Conservation (phyloP, 2,113 vertebrate species). For the Catharus fuscescens region DNA sequence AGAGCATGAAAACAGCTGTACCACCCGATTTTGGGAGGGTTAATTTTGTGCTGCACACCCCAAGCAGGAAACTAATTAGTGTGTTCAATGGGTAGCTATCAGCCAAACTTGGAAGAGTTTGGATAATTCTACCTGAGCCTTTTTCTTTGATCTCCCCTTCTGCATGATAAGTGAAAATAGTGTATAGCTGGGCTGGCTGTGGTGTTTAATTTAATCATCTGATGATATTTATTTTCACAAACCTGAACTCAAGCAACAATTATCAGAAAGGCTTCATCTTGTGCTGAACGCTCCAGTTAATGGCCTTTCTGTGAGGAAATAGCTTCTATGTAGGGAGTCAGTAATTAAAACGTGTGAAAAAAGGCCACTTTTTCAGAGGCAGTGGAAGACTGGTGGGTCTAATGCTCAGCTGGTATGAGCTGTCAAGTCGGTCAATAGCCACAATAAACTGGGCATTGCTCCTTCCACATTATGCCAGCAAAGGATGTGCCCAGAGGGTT, state of each 20-base stretch:
- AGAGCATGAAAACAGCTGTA: background rate
- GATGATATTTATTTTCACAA: conserved; percentile 60
- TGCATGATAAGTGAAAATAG: conserved; percentile 30
- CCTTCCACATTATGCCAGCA: background rate
- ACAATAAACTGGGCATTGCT: background rate
- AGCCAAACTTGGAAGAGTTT: conserved; percentile 20
- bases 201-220: conserved; percentile 68
- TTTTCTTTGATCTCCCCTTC: conserved; percentile 45
- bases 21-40: background rate
- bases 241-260: conserved; percentile 29
- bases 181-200: background rate
- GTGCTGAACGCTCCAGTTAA: background rate
- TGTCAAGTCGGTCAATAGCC: background rate
- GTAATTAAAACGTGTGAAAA: conserved; percentile 64
- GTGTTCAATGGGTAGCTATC: conserved; percentile 3
- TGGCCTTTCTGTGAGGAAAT: conserved; percentile 16
- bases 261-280: conserved; percentile 43
- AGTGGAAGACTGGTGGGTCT: background rate
- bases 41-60: background rate
- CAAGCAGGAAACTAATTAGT: conserved; percentile 39
- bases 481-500: background rate
- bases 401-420: background rate
- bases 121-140: conserved; percentile 28
- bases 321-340: conserved; percentile 30
- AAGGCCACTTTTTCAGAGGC: conserved; percentile 18